Base-by-base conservation (phyloP, 1,140 invertebrate species). In the Hyles euphorbiae region DNA sequence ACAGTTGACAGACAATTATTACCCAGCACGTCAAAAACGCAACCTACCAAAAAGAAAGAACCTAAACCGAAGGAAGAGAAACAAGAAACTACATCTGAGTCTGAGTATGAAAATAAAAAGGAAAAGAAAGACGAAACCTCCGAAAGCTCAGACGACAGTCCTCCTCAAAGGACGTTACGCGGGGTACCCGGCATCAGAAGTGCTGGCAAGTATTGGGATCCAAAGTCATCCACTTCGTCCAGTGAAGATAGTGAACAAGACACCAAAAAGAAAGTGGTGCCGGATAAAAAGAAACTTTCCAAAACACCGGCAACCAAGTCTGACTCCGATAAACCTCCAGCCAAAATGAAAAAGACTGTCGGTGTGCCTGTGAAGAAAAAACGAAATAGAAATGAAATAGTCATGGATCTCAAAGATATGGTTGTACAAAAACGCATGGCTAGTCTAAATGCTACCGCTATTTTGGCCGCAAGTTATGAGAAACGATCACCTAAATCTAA, bases 381-480 rank as follows among this genome's bases (percentile, higher is more conserved):
- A 72, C 61, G 87, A 47, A 90, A 86, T 56, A 81, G 91, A 64
- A 92, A 92, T 51, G 94, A 95, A 74, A 90, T 95, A 34, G 92
- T 94, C 12, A 96, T 96, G 92, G 95, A 96, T 75, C 87, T 96
- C 49, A 95, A 96, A 72, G 95, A 96, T 67, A 96, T 96, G 92
- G 94, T 97, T 1, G 95, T 96, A 2, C 92, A 94, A 66, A 97
- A 97, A 76, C 91, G 97, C 34, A 97, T 98, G 96, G 97, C 97
- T 7, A 97, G 95, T 76, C 85, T 98, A 22, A 98, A 98, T 86
- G 97, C 97, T 7, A 95, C 95, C 7, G 97, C 97, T 10, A 98
- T 98, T 67, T 90, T 98, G 63, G 95, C 96, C 2, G 96, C 96
- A 22, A 97, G 95, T 61, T 97, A 97, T 76, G 96, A 97, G 77